Evolutionary conservation across 37 sponge, comb jelly and placozoan genomes (phyloP).

Genomic region (Agelas oroides): DNA sequence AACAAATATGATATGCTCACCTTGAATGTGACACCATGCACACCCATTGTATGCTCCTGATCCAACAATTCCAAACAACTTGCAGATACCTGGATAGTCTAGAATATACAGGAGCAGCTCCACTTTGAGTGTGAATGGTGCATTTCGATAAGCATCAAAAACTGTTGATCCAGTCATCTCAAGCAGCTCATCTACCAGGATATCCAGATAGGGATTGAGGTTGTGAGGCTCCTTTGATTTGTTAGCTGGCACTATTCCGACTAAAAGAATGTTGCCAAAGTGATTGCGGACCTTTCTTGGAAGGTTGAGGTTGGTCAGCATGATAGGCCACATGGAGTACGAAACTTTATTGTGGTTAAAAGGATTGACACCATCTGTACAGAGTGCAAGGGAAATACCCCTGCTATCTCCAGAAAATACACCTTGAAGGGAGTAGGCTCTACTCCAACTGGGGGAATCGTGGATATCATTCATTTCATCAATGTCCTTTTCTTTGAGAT

Average conservation of each 20-base stretch:
- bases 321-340: constrained; percentile 38
- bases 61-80: constrained; percentile 1
- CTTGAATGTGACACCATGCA: too few relatives aligned
- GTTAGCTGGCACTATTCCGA: constrained; percentile 24
- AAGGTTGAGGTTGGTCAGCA: constrained; percentile 10
- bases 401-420: too few relatives aligned
- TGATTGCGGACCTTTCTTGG: background rate
- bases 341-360: too few relatives aligned
- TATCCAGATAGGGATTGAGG: constrained; percentile 20
- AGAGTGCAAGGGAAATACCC: too few relatives aligned
- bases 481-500: too few relatives aligned
- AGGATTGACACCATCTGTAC: too few relatives aligned
- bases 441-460: too few relatives aligned
- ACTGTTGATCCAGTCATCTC: background rate
- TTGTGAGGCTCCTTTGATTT: background rate
- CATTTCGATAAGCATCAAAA: constrained; percentile 8
- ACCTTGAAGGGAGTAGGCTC: too few relatives aligned
- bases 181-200: constrained; percentile 18
- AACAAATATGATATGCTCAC: too few relatives aligned
- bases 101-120: constrained; percentile 27
- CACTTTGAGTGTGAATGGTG: constrained; percentile 8
- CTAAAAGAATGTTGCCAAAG: background rate
- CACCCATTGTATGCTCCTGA: too few relatives aligned
- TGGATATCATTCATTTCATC: too few relatives aligned
- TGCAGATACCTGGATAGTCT: constrained; percentile 30